Conservation (phyloP, 2,113 vertebrate genomes). For the Nothobranchius furzeri region DNA sequence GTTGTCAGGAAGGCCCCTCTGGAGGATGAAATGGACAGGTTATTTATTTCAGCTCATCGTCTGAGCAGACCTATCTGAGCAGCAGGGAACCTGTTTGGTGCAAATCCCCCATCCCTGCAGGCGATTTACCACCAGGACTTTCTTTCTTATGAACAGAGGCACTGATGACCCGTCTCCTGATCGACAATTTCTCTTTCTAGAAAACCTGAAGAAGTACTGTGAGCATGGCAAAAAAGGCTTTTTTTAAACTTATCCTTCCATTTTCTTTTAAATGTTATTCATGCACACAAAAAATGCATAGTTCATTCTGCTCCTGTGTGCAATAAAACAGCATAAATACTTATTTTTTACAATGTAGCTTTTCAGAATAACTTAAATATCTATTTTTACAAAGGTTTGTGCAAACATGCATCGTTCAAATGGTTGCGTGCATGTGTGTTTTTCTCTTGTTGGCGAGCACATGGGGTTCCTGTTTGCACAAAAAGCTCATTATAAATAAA, state of each 20-base stretch:
- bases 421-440: not conserved
- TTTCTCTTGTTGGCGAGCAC: not conserved
- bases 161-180: not conserved
- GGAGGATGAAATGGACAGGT: not conserved
- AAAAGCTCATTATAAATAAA: no score
- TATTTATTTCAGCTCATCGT: not conserved
- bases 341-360: no score
- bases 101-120: not conserved
- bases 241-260: not conserved
- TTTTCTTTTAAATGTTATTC: not conserved
- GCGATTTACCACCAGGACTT: not conserved
- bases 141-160: not conserved
- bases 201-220: not conserved
- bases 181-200: not conserved
- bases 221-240: not conserved
- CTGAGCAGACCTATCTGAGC: not conserved
- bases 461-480: no score
- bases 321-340: not conserved
- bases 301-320: not conserved
- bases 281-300: not conserved
- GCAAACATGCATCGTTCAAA: no score
- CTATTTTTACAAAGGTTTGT: no score
- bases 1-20: not conserved
- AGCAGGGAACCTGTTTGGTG: not conserved
- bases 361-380: no score